Conservation (phyloP, 2,797 vertebrate genomes). For the Cuculus canorus region DNA sequence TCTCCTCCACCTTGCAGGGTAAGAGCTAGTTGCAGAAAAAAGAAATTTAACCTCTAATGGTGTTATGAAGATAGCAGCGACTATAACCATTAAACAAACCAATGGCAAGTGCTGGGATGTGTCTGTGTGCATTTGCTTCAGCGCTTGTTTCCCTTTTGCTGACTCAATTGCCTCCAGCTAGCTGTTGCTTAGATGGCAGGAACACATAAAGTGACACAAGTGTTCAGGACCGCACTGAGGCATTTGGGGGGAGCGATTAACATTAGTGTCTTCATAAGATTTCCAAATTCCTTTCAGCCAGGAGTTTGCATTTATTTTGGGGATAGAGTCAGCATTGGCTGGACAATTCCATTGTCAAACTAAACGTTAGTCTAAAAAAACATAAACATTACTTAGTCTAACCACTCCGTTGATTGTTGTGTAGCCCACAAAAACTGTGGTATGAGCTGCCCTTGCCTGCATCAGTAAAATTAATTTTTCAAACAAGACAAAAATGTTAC, state of each 20-base stretch:
- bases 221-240: background rate
- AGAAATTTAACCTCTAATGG: background rate
- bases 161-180: background rate
- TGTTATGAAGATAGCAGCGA: background rate
- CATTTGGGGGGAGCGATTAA: background rate
- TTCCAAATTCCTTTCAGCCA: constrained; percentile 22
- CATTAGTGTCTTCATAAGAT: constrained; percentile 12
- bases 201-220: constrained; percentile 19
- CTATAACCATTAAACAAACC: background rate
- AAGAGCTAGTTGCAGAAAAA: background rate
- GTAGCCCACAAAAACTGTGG: background rate
- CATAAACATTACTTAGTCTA: background rate
- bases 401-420: background rate
- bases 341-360: background rate
- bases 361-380: background rate
- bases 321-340: background rate
- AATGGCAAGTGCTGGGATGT: background rate
- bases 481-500: background rate
- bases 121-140: background rate
- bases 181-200: background rate
- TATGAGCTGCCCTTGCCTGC: background rate
- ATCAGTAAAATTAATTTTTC: background rate
- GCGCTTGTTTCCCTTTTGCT: background rate
- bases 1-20: background rate
- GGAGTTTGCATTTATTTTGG: background rate